phyloP scores from a whole-genome alignment of 2,797 vertebrate species.

The Eurystomus glaucurus region DNA sequence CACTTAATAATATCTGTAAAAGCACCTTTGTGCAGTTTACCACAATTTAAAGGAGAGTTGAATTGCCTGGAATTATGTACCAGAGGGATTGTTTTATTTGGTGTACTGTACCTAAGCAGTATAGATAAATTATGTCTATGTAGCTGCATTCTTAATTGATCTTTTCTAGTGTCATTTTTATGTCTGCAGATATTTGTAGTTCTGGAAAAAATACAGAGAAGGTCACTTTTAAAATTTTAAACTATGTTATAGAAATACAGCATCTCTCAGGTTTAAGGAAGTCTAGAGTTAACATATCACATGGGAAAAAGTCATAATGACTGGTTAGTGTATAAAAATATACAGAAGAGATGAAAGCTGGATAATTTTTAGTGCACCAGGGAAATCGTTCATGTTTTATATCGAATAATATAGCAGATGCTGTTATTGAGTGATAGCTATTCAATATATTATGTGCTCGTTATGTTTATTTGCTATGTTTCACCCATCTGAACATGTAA shows the following conservation, averaged over 20 bases:
- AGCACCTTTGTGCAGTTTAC: neutral
- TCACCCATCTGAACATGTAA: neutral
- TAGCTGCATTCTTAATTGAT: neutral
- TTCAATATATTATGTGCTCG: neutral
- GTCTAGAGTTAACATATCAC: neutral
- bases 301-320: neutral
- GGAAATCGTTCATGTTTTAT: neutral
- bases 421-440: neutral
- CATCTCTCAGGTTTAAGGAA: neutral
- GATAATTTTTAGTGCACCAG: neutral
- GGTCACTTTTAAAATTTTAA: neutral
- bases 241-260: neutral
- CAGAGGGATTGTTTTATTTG: neutral
- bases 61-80: neutral
- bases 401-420: neutral
- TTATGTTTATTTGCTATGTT: neutral
- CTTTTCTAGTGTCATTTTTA: neutral
- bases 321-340: neutral
- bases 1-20: neutral
- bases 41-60: neutral
- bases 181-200: neutral
- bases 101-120: neutral
- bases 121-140: neutral
- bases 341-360: neutral
- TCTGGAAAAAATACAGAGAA: neutral